phyloP scores from a whole-genome alignment of 92 coral and sea anemone genomes.

The Galaxea fascicularis region DNA sequence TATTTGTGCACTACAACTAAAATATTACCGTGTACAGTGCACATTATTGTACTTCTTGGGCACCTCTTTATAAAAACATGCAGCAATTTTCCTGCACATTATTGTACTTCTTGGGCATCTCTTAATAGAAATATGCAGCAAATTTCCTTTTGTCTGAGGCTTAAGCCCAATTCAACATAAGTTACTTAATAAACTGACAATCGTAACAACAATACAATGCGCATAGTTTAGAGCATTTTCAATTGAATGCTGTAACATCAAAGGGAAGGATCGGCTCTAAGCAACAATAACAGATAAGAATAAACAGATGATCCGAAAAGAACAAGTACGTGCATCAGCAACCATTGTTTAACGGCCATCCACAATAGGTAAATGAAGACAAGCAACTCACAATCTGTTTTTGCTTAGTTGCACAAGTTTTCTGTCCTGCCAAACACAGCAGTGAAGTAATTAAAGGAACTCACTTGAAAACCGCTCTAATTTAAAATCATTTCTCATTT shows the following conservation, averaged over 20 bases:
- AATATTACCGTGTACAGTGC: neutral
- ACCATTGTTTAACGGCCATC: too few species aligned
- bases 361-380: too few species aligned
- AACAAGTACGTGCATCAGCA: too few species aligned
- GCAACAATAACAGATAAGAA: neutral
- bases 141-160: constrained; percentile 19
- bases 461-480: neutral
- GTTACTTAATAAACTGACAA: constrained; percentile 15
- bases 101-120: neutral
- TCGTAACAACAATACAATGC: constrained; percentile 10
- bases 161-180: constrained; percentile 15
- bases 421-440: constrained; percentile 4
- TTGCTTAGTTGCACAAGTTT: constrained; percentile 1
- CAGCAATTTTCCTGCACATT: constrained; percentile 19
- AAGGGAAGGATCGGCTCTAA: neutral
- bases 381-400: constrained; percentile 1
- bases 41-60: neutral
- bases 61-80: neutral
- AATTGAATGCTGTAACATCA: constrained; percentile 19
- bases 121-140: neutral
- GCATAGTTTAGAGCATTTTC: neutral
- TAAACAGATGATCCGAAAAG: too few species aligned
- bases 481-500: constrained; percentile 18
- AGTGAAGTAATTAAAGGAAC: neutral
- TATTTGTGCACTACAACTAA: constrained; percentile 16